Percentiles rank a stretch among this genome's conserved stretches.
Conservation (phyloP, 1,140 invertebrate species). For the Drosophila lacertosa region DNA sequence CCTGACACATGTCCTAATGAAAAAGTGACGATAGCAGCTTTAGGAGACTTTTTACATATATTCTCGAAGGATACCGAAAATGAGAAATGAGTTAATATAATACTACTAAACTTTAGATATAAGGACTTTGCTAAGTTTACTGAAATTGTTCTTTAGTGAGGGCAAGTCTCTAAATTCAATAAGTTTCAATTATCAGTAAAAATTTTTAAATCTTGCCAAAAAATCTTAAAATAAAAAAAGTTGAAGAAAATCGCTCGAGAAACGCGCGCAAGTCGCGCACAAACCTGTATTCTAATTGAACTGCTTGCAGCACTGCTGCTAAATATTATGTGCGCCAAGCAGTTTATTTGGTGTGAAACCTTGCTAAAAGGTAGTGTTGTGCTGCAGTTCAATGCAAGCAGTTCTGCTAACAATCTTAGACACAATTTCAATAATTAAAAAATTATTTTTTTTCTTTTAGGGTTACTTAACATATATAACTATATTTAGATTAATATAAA, state of each 20-base stretch:
- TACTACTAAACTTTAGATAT: no score
- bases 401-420: background rate
- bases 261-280: conserved; percentile 1
- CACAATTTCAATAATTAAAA: background rate
- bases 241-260: background rate
- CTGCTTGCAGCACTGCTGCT: conserved; percentile 3
- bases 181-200: no score
- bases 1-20: conserved; percentile 40
- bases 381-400: background rate
- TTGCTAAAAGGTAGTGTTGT: background rate
- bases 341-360: conserved; percentile 8
- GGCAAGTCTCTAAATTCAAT: no score
- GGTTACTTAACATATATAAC: no score
- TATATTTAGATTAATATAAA: no score
- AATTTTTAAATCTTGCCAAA: no score
- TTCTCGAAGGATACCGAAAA: background rate
- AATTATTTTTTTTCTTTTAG: no score
- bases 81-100: no score
- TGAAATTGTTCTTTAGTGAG: no score
- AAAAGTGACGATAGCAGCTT: background rate
- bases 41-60: background rate
- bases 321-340: background rate
- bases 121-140: no score
- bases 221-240: no score
- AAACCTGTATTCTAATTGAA: background rate